These are phyloP conservation scores for Dryococelus australis DNA, from an alignment of 2,888 invertebrate genomes.

Conservation along the genomic window DNA sequence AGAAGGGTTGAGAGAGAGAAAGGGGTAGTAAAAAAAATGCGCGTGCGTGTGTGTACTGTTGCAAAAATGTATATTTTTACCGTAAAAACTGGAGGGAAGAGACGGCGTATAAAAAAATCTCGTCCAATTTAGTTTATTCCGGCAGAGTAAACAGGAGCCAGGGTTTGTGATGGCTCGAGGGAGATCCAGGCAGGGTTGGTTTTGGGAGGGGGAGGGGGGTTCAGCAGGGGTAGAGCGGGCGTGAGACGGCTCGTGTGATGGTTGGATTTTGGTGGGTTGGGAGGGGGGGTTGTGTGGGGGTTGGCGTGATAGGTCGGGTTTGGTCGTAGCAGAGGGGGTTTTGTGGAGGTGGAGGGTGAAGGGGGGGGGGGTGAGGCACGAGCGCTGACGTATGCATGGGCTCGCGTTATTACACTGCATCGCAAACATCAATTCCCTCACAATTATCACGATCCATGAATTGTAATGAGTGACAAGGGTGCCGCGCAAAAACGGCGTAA, in stretches of 20 bases:
- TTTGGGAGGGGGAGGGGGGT: not conserved
- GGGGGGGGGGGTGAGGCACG: not conserved
- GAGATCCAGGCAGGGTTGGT: not conserved
- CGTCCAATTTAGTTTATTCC: constrained; percentile 16
- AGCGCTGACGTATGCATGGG: not conserved
- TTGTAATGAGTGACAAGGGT: constrained; percentile 20
- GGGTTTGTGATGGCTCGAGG: not conserved
- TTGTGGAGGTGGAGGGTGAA: not conserved
- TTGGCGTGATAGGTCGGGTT: not conserved
- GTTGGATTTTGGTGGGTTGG: not conserved
- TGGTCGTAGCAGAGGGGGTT: not conserved
- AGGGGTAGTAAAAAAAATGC: not conserved
- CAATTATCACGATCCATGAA: constrained; percentile 36
- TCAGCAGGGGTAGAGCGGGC: too few species aligned
- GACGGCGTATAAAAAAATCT: not conserved
- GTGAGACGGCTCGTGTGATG: too few species aligned
- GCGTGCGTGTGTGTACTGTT: not conserved
- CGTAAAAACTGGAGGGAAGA: not conserved
- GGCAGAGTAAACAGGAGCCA: not conserved
- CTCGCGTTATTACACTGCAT: constrained; percentile 38
- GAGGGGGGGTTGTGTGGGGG: not conserved
- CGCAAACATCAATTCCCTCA: constrained; percentile 39
- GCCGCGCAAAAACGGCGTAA: not conserved
- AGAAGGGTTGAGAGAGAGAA: not conserved
- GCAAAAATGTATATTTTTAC: constrained; percentile 7